phyloP scores from a whole-genome alignment of 1,140 invertebrate genomes.

The Ips nitidus region DNA sequence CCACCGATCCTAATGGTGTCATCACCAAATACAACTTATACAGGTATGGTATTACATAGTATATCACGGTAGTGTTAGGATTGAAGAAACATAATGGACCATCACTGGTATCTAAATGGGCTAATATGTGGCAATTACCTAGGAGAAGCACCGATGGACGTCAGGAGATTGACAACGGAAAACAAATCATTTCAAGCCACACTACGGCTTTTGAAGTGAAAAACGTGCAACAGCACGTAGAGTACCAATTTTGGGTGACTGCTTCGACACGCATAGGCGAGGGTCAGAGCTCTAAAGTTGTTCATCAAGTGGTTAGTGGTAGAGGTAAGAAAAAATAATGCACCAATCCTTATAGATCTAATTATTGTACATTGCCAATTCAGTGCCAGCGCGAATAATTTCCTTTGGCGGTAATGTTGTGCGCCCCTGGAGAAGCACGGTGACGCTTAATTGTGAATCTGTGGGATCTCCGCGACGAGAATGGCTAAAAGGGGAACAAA shows the following conservation, averaged over 20 bases:
- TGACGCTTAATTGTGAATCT: conserved; percentile 63
- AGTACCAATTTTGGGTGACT: conserved; percentile 82
- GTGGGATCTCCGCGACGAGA: conserved; percentile 68
- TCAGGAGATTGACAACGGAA: conserved; percentile 69
- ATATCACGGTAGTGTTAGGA: too few relatives aligned
- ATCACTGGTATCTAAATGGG: not conserved
- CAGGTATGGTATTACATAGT: conserved; percentile 48
- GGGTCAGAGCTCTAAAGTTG: conserved; percentile 70
- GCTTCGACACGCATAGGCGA: conserved; percentile 75
- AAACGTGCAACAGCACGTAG: conserved; percentile 71
- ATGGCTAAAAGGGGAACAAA: conserved; percentile 64
- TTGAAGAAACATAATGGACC: not conserved
- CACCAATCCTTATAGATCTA: not conserved
- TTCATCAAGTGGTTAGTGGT: conserved; percentile 62
- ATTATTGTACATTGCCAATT: conserved; percentile 59
- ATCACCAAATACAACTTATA: conserved; percentile 81
- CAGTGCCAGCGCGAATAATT: conserved; percentile 68
- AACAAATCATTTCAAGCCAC: conserved; percentile 63
- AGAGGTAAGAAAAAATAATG: conserved; percentile 47
- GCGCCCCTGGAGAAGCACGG: conserved; percentile 66
- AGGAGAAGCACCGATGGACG: conserved; percentile 64
- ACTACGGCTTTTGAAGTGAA: conserved; percentile 68
- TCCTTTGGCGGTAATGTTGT: conserved; percentile 68
- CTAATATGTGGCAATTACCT: not conserved
- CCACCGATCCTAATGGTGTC: conserved; percentile 74